phyloP scores from a whole-genome alignment of 1,140 invertebrate species.

The Drosophila pachea region DNA sequence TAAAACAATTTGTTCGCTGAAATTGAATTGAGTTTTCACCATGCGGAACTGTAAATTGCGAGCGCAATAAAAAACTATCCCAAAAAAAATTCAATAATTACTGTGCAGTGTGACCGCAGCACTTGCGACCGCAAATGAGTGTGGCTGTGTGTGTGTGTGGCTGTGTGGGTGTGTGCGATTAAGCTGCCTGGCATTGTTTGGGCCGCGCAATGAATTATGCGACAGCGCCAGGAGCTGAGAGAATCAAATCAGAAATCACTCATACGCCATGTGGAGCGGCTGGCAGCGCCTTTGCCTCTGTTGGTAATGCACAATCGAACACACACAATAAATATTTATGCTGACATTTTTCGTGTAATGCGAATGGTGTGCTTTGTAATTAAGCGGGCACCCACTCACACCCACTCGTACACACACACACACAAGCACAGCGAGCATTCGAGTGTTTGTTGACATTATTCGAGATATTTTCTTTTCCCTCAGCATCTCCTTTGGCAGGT shows the following conservation, averaged over 20 bases:
- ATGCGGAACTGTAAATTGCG: slow-evolving; percentile 44
- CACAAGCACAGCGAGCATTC: background rate
- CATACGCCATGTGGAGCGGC: slow-evolving; percentile 47
- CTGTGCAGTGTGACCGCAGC: slow-evolving; percentile 42
- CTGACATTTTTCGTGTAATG: slow-evolving; percentile 37
- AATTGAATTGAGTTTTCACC: slow-evolving; percentile 65
- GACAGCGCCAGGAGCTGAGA: slow-evolving; percentile 8
- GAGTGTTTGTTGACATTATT: slow-evolving; percentile 58
- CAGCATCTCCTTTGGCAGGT: slow-evolving; percentile 20
- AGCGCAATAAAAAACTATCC: slow-evolving; percentile 2
- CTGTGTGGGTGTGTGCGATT: too few relatives aligned
- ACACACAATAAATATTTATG: slow-evolving; percentile 73
- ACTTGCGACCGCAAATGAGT: slow-evolving; percentile 12
- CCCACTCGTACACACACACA: background rate
- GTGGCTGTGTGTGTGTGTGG: too few relatives aligned
- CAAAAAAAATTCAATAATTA: slow-evolving; percentile 38
- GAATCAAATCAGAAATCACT: slow-evolving; percentile 58
- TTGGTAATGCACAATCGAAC: slow-evolving; percentile 57
- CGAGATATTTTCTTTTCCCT: slow-evolving; percentile 63
- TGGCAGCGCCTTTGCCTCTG: slow-evolving; percentile 17
- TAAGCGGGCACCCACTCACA: slow-evolving; percentile 31
- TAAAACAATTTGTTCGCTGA: too few relatives aligned
- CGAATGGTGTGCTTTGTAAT: slow-evolving; percentile 50
- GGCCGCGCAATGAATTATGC: slow-evolving; percentile 53
- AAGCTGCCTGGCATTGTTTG: slow-evolving; percentile 5